These are phyloP conservation scores for Fulmarus glacialis DNA, from an alignment of 2,113 vertebrate species.

Conservation along the genomic window DNA sequence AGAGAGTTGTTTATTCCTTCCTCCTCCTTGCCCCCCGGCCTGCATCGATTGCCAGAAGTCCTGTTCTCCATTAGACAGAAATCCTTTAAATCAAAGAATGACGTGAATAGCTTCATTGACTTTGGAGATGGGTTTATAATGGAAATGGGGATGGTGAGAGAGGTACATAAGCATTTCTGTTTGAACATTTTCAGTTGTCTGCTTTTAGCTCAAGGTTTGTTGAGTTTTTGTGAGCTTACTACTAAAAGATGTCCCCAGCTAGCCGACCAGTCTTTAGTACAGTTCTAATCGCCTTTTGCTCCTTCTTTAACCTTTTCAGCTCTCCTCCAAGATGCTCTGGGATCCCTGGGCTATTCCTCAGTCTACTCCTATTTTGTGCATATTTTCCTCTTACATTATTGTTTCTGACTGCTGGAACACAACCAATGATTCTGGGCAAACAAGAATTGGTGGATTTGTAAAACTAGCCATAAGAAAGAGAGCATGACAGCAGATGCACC, in stretches of 20 bases:
- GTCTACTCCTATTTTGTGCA: neutral
- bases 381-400: neutral
- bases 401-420: neutral
- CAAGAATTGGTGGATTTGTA: neutral
- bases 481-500: neutral
- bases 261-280: neutral
- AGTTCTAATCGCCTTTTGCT: neutral
- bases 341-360: neutral
- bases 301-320: neutral
- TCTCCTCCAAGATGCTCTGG: neutral
- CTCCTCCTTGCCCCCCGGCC: neutral
- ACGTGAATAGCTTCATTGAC: neutral
- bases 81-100: neutral
- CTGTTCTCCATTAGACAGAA: neutral
- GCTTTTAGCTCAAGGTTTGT: neutral
- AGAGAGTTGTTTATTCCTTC: neutral
- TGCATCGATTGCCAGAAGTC: neutral
- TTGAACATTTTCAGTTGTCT: conserved; percentile 12
- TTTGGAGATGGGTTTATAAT: neutral
- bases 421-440: neutral
- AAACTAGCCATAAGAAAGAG: neutral
- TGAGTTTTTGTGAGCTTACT: neutral
- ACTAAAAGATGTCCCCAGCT: neutral
- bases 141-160: neutral
- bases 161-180: neutral